Conservation (phyloP, 1,140 invertebrate genomes). For the Gonatopus flavifemur region DNA sequence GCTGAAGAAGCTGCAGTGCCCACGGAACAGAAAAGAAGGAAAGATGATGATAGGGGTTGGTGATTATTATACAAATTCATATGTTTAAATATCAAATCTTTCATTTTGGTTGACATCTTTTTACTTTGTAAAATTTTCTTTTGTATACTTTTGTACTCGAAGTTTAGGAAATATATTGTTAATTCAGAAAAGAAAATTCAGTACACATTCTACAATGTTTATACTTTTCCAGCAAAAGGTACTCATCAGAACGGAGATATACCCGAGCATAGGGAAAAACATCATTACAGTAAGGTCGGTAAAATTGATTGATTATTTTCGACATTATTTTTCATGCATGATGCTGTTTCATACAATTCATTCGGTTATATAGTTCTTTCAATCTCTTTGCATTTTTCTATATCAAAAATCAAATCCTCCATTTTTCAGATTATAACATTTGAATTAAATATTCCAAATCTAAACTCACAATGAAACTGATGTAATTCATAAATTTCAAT, state of each 20-base stretch:
- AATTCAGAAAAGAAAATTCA: conserved; percentile 2
- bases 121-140: conserved; percentile 11
- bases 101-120: too few relatives aligned
- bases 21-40: conserved; percentile 71
- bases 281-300: conserved; percentile 61
- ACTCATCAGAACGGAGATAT: conserved; percentile 63
- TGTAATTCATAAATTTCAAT: neutral
- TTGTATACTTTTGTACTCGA: neutral
- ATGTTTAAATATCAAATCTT: too few relatives aligned
- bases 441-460: too few relatives aligned
- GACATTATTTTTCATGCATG: neutral
- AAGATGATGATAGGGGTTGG: conserved; percentile 75
- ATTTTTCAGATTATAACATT: too few relatives aligned
- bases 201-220: conserved; percentile 7
- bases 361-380: neutral
- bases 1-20: conserved; percentile 64
- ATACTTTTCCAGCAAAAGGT: conserved; percentile 49
- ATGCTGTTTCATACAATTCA: neutral
- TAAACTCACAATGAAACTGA: too few relatives aligned
- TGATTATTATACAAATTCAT: conserved; percentile 23
- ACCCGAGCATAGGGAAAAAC: conserved; percentile 61
- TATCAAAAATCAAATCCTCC: too few relatives aligned
- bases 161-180: neutral
- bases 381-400: neutral
- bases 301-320: conserved; percentile 9